Conservation (phyloP, 2,888 invertebrate genomes). For the Lepidocyrtinus sp. region DNA sequence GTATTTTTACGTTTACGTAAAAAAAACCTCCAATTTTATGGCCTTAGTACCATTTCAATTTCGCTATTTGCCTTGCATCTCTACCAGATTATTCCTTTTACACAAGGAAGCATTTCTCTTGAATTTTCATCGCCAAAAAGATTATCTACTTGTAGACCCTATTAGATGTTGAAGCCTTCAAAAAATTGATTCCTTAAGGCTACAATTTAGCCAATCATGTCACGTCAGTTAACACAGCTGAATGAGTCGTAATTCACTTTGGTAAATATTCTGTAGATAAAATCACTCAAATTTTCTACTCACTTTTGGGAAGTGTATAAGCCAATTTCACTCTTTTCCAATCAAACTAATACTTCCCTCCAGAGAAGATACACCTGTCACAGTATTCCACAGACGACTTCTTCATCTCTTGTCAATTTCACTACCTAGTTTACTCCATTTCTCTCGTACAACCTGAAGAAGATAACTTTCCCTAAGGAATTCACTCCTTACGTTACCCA, state of each 20-base stretch:
- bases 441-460: too few species aligned
- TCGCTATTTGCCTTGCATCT: neutral
- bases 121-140: too few species aligned
- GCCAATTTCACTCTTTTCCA: too few species aligned
- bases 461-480: too few species aligned
- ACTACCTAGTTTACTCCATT: neutral
- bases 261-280: neutral
- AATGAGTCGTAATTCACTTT: neutral
- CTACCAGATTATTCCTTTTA: too few species aligned
- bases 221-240: slow-evolving; percentile 8
- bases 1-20: neutral
- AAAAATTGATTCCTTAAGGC: neutral
- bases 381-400: neutral
- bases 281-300: too few species aligned
- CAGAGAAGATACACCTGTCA: neutral
- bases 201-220: neutral
- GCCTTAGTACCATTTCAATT: neutral
- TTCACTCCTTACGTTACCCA: too few species aligned
- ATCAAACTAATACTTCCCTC: neutral
- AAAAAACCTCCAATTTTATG: neutral
- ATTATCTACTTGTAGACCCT: too few species aligned
- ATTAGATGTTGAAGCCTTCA: too few species aligned
- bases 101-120: too few species aligned
- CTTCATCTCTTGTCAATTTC: neutral
- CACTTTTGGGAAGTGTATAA: too few species aligned